A percentile compares a stretch with the other conserved stretches of the same genome.
Conservation (phyloP, 2,797 vertebrate species). For the Hypotaenidia okinawae region DNA sequence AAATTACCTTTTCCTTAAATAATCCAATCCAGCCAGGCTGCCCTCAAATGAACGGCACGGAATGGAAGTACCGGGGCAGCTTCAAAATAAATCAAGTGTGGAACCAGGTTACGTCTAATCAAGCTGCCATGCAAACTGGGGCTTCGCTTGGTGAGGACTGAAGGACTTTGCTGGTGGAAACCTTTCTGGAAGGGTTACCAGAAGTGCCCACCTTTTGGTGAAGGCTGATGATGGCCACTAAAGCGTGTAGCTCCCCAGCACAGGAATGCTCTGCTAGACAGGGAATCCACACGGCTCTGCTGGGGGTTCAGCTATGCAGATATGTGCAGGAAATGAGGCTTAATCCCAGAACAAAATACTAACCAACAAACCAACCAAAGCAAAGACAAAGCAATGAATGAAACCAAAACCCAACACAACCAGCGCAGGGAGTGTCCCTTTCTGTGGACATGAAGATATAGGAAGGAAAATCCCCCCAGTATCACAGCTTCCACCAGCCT, state of each 20-base stretch:
- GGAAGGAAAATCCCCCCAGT: not conserved
- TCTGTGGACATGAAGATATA: not conserved
- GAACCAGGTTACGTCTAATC: constrained; percentile 41
- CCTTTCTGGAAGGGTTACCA: not conserved
- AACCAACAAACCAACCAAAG: not conserved
- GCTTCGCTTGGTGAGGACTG: not conserved
- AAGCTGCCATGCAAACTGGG: constrained; percentile 39
- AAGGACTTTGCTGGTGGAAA: not conserved
- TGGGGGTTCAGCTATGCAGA: too few species aligned
- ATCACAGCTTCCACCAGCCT: rapidly evolving
- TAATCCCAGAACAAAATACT: not conserved
- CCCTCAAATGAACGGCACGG: constrained; percentile 6
- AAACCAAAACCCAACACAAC: too few species aligned
- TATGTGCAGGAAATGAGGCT: not conserved
- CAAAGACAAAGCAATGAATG: not conserved
- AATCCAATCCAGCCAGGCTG: not conserved
- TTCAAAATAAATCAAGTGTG: constrained; percentile 53
- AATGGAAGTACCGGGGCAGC: not conserved
- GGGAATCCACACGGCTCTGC: not conserved
- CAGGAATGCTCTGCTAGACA: not conserved
- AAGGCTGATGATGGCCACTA: not conserved
- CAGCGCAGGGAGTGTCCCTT: not conserved
- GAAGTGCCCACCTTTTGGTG: not conserved
- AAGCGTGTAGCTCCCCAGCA: not conserved
- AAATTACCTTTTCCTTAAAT: not conserved